Percentiles rank a stretch among this genome's conserved stretches.
These are phyloP conservation scores for Danio jaintianensis DNA, from an alignment of 2,797 vertebrate genomes.

Conservation along the genomic window DNA sequence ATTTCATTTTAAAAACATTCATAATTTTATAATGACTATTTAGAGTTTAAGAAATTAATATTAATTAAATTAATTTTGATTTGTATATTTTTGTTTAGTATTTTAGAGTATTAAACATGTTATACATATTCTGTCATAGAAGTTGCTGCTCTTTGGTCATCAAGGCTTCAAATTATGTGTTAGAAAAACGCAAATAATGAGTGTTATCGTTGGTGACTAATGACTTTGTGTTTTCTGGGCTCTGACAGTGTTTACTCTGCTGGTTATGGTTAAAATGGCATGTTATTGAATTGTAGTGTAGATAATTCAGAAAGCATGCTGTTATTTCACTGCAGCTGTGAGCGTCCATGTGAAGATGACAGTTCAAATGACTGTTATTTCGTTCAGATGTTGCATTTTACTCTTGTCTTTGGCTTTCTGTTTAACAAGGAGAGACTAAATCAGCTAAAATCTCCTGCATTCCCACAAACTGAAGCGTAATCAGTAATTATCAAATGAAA, in stretches of 20 bases:
- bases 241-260: neutral
- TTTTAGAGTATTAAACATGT: too few species aligned
- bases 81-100: too few species aligned
- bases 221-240: slow-evolving; percentile 14
- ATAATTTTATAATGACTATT: too few species aligned
- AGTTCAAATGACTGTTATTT: slow-evolving; percentile 28
- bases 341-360: neutral
- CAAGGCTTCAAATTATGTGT: neutral
- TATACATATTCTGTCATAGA: neutral
- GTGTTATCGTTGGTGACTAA: neutral
- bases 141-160: neutral
- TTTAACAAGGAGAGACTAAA: slow-evolving; percentile 13
- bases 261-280: neutral
- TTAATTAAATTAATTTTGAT: too few species aligned
- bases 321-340: neutral
- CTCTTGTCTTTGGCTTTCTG: slow-evolving; percentile 35
- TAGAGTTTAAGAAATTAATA: too few species aligned
- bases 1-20: too few species aligned
- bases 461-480: slow-evolving; percentile 32
- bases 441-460: neutral
- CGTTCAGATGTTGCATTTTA: neutral
- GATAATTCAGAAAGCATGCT: neutral
- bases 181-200: neutral
- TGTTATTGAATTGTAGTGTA: neutral
- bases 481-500: slow-evolving; percentile 31